phyloP scores from a whole-genome alignment of 1,140 invertebrate species.

The Brachionus paranguensis region DNA sequence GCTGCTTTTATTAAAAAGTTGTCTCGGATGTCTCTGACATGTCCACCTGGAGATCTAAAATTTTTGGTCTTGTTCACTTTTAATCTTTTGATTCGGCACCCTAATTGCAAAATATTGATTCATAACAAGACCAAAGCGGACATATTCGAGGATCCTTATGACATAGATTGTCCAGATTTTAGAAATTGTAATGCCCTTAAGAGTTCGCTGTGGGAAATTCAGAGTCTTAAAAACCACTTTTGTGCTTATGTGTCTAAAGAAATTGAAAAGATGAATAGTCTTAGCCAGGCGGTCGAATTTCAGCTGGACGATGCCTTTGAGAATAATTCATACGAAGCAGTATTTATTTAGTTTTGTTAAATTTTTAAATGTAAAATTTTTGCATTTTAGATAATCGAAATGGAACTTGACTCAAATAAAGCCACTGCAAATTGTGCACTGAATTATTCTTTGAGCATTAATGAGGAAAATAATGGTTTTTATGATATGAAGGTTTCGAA shows the following conservation, averaged over 20 bases:
- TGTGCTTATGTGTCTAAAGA: constrained; percentile 29
- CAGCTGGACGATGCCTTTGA: constrained; percentile 36
- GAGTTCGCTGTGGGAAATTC: constrained; percentile 79
- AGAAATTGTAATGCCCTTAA: constrained; percentile 69
- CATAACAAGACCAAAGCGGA: constrained; percentile 55
- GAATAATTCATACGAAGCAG: constrained; percentile 32
- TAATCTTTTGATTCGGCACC: constrained; percentile 79
- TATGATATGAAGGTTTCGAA: background rate
- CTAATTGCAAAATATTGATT: constrained; percentile 70
- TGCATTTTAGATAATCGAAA: background rate
- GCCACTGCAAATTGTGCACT: constrained; percentile 19
- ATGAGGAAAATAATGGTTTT: background rate
- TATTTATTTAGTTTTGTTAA: background rate
- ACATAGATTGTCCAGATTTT: constrained; percentile 72
- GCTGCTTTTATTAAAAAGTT: constrained; percentile 86
- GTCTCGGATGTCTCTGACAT: constrained; percentile 71
- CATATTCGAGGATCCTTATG: constrained; percentile 66
- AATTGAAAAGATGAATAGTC: background rate
- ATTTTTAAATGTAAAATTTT: background rate
- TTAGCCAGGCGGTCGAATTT: background rate
- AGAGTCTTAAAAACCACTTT: constrained; percentile 22
- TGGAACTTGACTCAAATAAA: constrained; percentile 21
- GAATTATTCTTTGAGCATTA: background rate
- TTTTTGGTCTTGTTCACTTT: constrained; percentile 75
- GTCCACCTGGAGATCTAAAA: constrained; percentile 70